Evolutionary conservation across 2,797 vertebrate species (phyloP).

Genomic region (Pteronotus mesoamericanus): DNA sequence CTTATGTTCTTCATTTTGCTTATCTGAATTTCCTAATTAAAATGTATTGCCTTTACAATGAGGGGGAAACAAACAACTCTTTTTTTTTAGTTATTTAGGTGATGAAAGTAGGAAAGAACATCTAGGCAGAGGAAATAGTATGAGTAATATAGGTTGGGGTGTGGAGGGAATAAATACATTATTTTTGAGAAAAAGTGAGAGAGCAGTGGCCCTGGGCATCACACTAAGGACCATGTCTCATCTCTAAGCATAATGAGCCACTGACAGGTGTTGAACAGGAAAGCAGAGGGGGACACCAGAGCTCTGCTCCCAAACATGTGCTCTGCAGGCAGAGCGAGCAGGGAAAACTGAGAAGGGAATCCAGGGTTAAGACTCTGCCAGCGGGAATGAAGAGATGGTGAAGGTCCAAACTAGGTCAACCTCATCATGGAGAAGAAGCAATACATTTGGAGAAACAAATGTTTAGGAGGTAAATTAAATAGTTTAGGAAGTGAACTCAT

Average conservation of each 20-base stretch:
- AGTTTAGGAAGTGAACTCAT: neutral
- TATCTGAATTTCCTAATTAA: constrained; percentile 33
- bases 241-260: neutral
- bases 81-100: neutral
- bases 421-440: neutral
- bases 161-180: no score
- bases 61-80: neutral
- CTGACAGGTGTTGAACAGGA: neutral
- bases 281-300: neutral
- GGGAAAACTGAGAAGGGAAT: neutral
- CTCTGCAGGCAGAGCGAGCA: neutral
- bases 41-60: neutral
- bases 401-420: neutral
- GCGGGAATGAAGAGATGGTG: neutral
- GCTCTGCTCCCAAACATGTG: neutral
- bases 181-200: neutral
- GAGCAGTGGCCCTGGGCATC: neutral
- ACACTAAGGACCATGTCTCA: neutral
- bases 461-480: neutral
- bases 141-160: neutral
- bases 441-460: neutral
- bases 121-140: neutral
- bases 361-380: neutral
- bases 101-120: neutral
- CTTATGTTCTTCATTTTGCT: neutral